Evolutionary conservation across 1,140 invertebrate genomes (phyloP).

Genomic region (Delia radicum): DNA sequence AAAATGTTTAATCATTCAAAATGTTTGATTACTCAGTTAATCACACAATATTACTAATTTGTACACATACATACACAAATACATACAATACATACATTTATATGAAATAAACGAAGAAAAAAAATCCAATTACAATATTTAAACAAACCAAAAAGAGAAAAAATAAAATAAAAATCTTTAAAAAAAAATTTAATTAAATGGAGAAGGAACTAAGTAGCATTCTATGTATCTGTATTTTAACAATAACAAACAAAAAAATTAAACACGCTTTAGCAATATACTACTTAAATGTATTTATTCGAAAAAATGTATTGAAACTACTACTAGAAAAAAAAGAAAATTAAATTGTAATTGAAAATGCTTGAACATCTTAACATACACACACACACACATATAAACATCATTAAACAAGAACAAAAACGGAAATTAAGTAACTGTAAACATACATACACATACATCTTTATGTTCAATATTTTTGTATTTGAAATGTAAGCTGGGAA

Average conservation of each 20-base stretch:
- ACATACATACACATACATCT: not conserved
- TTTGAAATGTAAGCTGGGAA: no score
- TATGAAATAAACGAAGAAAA: not conserved
- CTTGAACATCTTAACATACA: not conserved
- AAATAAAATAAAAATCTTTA: not conserved
- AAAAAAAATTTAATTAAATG: not conserved
- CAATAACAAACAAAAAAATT: conserved; percentile 38
- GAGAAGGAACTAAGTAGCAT: not conserved
- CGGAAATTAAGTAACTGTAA: not conserved
- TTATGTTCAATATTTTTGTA: not conserved
- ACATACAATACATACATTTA: conserved; percentile 10
- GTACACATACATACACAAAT: not conserved
- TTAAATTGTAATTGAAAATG: not conserved
- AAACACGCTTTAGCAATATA: conserved; percentile 41
- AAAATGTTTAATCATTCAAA: no score
- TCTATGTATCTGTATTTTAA: conserved; percentile 35
- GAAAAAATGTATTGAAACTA: not conserved
- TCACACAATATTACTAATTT: no score
- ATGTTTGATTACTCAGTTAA: no score
- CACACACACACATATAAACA: not conserved
- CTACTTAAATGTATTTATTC: not conserved
- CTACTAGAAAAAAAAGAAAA: not conserved
- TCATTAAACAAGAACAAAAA: not conserved
- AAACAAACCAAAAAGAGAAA: not conserved
- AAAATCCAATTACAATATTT: not conserved